Base-by-base conservation (phyloP, 2,113 vertebrate species). In the Corapipo altera region DNA sequence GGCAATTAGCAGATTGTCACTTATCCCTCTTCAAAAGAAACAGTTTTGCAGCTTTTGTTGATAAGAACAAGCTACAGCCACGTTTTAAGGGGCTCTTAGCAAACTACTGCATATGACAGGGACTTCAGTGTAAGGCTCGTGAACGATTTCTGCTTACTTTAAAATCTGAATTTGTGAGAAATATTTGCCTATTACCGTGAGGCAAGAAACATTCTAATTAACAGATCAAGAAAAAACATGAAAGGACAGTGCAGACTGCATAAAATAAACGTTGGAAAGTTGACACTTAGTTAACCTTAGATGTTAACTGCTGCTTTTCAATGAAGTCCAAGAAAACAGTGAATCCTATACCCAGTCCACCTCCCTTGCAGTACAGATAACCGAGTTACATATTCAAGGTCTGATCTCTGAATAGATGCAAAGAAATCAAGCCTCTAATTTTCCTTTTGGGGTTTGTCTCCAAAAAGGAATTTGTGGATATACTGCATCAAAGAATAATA, bases 1-100 rank as follows among this genome's bases (percentile, higher is more conserved):
- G 14, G 86, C 88, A 96, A 97, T 96, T 95, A 96, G 69, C 75
- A 88, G 75, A 90, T 22, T 65, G 55, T 57, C 72, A 78, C 49
- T 93, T 70, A 91, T 7, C 66, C 71, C 44, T 69, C 61, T 85
- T 95, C 71, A 95, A 89, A 93, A 85, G 71, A 82, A 43, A 82
- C 67, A 62, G 67, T 84, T 96, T 80, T 67, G 37, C 59, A 91
- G 91, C 75, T 93, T 88, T 62, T 80, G 10, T 73, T 77, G 82
- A 35, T 92, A 86, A 93, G 85, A 83, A 72, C 54, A 69, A 79
- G 48, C 32, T 9, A 76, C 49, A 28, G 32, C 32, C 4, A 2
- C 66, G 27, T 77, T 83, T 92, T 58, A 79, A 90, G 19, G 26
- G 46, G 7, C 32, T 96, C 19, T 86, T 27, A 33, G 26, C 23